phyloP scores from a whole-genome alignment of 2,888 invertebrate species.

The Cosmia pyralina region DNA sequence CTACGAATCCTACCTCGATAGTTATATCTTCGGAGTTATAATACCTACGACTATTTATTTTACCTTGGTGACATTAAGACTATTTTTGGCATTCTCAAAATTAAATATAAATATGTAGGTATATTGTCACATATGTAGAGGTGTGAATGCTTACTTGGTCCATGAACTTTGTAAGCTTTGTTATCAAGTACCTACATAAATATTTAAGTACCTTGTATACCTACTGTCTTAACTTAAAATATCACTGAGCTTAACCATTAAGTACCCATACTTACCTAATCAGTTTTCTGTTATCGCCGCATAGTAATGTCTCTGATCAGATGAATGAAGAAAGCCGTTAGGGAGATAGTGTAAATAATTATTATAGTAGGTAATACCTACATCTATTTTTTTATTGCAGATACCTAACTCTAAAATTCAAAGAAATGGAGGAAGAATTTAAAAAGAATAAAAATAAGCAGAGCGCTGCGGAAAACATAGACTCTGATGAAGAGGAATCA shows the following conservation, averaged over 20 bases:
- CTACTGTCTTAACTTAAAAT: not conserved
- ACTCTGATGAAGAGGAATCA: constrained; percentile 74
- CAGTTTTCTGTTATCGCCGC: not conserved
- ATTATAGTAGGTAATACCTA: not conserved
- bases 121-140: not conserved
- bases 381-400: constrained; percentile 80
- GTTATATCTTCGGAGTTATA: too few relatives aligned
- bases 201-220: not conserved
- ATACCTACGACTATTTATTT: too few relatives aligned
- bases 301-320: not conserved
- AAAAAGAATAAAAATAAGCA: constrained; percentile 91
- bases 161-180: not conserved
- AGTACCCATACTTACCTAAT: constrained; percentile 6
- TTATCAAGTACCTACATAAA: not conserved
- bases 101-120: not conserved
- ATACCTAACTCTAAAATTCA: constrained; percentile 95
- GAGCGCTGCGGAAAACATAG: constrained; percentile 73
- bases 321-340: not conserved
- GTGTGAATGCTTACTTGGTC: not conserved
- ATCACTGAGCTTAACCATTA: not conserved
- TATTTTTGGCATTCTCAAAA: too few relatives aligned
- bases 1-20: too few relatives aligned
- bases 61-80: too few relatives aligned
- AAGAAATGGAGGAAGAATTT: constrained; percentile 96
- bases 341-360: not conserved